Conservation (phyloP, 2,888 invertebrate genomes). For the Caenorhabditis zanzibari region DNA sequence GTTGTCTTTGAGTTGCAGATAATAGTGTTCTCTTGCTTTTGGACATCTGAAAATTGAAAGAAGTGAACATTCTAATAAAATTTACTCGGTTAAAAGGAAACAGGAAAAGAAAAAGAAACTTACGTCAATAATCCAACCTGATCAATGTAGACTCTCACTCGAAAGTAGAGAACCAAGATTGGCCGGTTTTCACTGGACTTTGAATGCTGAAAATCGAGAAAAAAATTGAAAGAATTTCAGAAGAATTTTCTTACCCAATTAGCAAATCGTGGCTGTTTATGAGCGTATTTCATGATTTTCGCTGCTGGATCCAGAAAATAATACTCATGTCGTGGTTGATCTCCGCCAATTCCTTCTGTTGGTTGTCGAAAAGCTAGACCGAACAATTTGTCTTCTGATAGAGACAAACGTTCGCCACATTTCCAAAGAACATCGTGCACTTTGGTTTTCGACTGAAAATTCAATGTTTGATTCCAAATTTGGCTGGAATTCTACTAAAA, state of each 20-base stretch:
- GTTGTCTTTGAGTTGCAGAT: constrained; percentile 95
- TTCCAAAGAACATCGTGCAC: constrained; percentile 77
- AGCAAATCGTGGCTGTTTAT: constrained; percentile 75
- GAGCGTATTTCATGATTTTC: constrained; percentile 77
- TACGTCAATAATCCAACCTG: constrained; percentile 76
- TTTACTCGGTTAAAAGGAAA: background rate
- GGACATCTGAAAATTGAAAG: constrained; percentile 87
- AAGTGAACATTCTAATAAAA: background rate
- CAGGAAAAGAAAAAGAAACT: constrained; percentile 47
- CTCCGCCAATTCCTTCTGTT: constrained; percentile 76
- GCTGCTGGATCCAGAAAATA: constrained; percentile 78
- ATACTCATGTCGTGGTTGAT: constrained; percentile 78
- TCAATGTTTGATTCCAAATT: background rate
- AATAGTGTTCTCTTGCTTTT: constrained; percentile 94
- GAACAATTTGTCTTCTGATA: constrained; percentile 76
- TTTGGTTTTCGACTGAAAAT: constrained; percentile 73
- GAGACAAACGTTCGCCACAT: constrained; percentile 75
- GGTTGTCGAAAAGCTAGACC: constrained; percentile 76
- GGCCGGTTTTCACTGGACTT: constrained; percentile 76
- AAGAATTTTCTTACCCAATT: constrained; percentile 71
- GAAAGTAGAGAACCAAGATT: constrained; percentile 77
- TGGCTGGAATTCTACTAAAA: background rate
- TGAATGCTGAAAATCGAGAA: constrained; percentile 68
- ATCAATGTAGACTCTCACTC: constrained; percentile 80
- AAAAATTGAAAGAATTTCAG: background rate